Base-by-base conservation (phyloP, 2,888 invertebrate genomes). In the Aproaerema taeniolella region DNA sequence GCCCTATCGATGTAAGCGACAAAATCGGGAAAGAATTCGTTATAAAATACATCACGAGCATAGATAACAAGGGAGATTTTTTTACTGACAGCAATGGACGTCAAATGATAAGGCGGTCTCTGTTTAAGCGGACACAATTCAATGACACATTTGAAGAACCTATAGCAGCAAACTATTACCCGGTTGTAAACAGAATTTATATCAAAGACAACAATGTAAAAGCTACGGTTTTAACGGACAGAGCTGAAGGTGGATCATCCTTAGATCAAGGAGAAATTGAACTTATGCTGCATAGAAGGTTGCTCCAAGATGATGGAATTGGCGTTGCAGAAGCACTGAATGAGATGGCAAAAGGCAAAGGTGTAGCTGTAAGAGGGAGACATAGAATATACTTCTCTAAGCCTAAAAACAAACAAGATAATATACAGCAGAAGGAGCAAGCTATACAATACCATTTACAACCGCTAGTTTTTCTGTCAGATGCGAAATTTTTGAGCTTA, bases 31-130 rank as follows among this genome's bases (percentile, higher is more conserved):
- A 95, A 67, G 98, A 99, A 73, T 87, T 96, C 0, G 87, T 98
- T 0, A 89, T 92, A 0, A 89, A 90, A 39, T 97, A 93, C 56
- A 79, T 81, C 4, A 91, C 92, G 0, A 71, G 88, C 15, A 66
- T 96, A 0, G 56, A 88, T 0, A 91, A 91, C 0, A 80, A 89
- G 0, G 89, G 89, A 0, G 81, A 80, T 0, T 98, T 98, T 69
- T 96, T 91, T 63, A 99, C 98, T 0, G 99, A 99, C 67, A 93
- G 96, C 0, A 99, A 98, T 69, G 98, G 98, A 0, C 87, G 98
- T 9, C 95, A 97, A 70, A 90, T 94, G 69, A 56, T 97, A 13
- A 89, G 91, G 56, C 85, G 98, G 16, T 87, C 87, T 6, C 67
- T 91, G 15, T 87, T 94, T 60, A 80, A 87, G 42, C 81, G 97